Percentiles rank a stretch among this genome's conserved stretches.
phyloP scores from a whole-genome alignment of 2,113 vertebrate genomes.

The Xyliphius kryptos region DNA sequence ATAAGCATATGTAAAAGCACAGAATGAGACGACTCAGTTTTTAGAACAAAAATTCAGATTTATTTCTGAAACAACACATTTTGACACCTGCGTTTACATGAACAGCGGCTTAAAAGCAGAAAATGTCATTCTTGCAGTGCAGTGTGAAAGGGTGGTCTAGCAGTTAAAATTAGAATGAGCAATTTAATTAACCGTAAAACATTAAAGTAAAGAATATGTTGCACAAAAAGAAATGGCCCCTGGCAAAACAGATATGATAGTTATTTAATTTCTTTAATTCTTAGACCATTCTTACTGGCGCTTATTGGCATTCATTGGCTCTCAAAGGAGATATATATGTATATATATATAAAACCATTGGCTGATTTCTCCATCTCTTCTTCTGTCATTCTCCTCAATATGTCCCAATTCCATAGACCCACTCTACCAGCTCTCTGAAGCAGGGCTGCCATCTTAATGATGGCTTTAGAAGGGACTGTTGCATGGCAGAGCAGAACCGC shows the following conservation, averaged over 20 bases:
- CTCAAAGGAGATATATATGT: constrained; percentile 6
- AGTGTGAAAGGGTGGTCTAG: no score
- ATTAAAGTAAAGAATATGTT: constrained; percentile 17
- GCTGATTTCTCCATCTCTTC: constrained; percentile 7
- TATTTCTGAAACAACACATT: no score
- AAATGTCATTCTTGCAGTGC: no score
- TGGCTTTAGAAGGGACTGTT: constrained; percentile 42
- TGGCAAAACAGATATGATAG: constrained; percentile 2
- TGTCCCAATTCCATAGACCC: constrained; percentile 4
- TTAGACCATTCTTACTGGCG: constrained; percentile 22
- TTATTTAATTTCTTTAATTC: constrained; percentile 16
- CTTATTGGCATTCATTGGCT: constrained; percentile 25
- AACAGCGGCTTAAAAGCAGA: no score
- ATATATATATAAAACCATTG: no score
- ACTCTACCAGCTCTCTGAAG: constrained; percentile 28
- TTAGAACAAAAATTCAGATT: no score
- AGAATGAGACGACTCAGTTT: no score
- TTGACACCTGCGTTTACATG: no score
- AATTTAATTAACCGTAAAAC: constrained; percentile 11
- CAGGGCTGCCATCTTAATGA: constrained; percentile 46
- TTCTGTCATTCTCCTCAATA: constrained; percentile 3
- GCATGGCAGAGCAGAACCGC: constrained; percentile 37
- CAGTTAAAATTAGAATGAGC: constrained; percentile 38
- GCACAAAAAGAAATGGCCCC: constrained; percentile 5
- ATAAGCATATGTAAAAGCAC: no score